Percentiles rank a stretch among this genome's conserved stretches.
phyloP scores from a whole-genome alignment of 2,797 vertebrate species.

The Threskiornis aethiopicus region DNA sequence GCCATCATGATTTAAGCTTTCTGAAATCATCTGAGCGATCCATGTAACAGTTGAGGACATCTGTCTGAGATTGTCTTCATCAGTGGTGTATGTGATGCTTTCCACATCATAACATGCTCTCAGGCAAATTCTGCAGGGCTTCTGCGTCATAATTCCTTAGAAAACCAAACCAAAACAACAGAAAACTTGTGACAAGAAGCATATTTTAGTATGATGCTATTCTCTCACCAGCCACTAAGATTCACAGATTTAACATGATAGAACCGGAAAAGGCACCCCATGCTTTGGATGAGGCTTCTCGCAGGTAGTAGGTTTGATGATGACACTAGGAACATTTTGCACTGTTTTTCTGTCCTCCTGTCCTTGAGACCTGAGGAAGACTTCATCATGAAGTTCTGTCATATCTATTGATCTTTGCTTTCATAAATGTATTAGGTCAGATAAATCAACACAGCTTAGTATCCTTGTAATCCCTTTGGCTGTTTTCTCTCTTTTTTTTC shows the following conservation, averaged over 20 bases:
- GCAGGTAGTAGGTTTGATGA: neutral
- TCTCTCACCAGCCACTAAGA: neutral
- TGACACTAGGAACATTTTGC: neutral
- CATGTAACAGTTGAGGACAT: neutral
- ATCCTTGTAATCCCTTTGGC: neutral
- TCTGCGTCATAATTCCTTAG: neutral
- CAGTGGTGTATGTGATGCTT: neutral
- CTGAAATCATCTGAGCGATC: neutral
- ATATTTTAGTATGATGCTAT: neutral
- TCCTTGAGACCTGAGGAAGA: neutral
- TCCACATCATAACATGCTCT: neutral
- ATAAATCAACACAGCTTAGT: neutral
- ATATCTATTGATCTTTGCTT: neutral
- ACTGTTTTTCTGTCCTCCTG: neutral
- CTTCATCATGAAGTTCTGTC: neutral
- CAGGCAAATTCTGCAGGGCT: neutral
- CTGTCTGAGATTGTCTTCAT: conserved; percentile 3
- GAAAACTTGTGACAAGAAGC: conserved; percentile 19
- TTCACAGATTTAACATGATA: neutral
- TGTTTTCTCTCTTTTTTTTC: neutral
- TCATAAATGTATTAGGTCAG: neutral
- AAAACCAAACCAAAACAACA: neutral
- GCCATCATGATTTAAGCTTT: neutral
- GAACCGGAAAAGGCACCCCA: neutral
- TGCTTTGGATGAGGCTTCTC: neutral